phyloP scores from a whole-genome alignment of 2,797 vertebrate genomes.

The Coregonus ussuriensis region DNA sequence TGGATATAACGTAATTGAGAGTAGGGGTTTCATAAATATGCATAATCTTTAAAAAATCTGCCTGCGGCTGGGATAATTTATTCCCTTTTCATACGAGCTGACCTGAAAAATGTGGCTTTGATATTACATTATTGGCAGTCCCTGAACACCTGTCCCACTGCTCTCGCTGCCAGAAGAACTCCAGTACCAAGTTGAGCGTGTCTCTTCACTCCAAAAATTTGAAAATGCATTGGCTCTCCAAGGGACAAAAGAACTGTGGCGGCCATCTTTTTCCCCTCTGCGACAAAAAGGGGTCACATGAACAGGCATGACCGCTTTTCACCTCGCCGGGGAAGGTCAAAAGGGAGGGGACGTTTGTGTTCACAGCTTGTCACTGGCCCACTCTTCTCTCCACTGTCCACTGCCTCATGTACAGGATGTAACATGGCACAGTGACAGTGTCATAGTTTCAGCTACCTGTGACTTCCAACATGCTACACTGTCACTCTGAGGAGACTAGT shows the following conservation, averaged over 20 bases:
- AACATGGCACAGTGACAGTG: conserved; percentile 13
- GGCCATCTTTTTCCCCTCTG: conserved; percentile 26
- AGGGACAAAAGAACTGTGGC: conserved; percentile 60
- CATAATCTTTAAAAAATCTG: conserved; percentile 63
- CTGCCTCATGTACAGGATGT: conserved; percentile 17
- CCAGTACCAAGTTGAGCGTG: conserved; percentile 40
- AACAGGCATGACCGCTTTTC: conserved; percentile 35
- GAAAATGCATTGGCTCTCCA: conserved; percentile 41
- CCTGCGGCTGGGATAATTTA: conserved; percentile 66
- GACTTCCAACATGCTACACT: conserved; percentile 30
- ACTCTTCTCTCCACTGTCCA: background rate
- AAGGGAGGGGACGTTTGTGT: conserved; percentile 22
- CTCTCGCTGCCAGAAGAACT: conserved; percentile 47
- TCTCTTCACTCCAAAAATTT: conserved; percentile 28
- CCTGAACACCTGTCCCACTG: conserved; percentile 59
- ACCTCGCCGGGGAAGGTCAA: conserved; percentile 52
- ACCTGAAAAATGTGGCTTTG: conserved; percentile 67
- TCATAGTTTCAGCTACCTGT: conserved; percentile 25
- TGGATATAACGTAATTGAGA: conserved; percentile 64
- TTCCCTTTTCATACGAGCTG: conserved; percentile 61
- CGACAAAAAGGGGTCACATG: conserved; percentile 37
- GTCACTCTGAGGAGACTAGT: conserved; percentile 8
- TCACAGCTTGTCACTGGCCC: conserved; percentile 40
- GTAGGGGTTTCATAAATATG: conserved; percentile 72
- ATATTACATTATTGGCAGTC: conserved; percentile 63